Conservation (phyloP, 2,797 vertebrate species). For the Yasuhikotakia modesta region DNA sequence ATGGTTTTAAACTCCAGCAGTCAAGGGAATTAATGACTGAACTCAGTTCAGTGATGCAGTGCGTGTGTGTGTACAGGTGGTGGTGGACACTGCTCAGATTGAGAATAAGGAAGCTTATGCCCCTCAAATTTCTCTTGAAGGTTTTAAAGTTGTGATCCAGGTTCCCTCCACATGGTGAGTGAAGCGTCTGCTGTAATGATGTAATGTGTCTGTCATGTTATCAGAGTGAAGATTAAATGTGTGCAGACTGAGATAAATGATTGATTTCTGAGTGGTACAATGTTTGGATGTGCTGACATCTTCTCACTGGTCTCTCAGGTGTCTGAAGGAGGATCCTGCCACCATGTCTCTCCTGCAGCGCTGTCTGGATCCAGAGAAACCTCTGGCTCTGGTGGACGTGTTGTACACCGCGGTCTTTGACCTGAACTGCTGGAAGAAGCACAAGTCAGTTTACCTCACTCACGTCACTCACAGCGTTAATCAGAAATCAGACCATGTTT, state of each 20-base stretch:
- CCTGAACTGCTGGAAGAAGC: conserved; percentile 91
- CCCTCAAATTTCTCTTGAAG: conserved; percentile 95
- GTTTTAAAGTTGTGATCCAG: conserved; percentile 92
- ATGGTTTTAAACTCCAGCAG: no score
- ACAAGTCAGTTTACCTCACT: conserved; percentile 79
- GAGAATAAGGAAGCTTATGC: conserved; percentile 98
- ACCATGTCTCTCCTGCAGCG: conserved; percentile 98
- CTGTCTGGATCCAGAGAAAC: conserved; percentile 97
- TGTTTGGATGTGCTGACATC: not conserved
- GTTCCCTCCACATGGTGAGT: conserved; percentile 98
- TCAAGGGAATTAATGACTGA: no score
- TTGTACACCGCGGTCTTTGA: conserved; percentile 95
- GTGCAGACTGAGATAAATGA: no score
- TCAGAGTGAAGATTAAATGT: no score
- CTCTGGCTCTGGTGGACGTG: conserved; percentile 92
- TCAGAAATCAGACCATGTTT: not conserved
- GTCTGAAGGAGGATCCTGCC: conserved; percentile 97
- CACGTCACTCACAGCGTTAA: no score
- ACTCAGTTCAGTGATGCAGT: no score
- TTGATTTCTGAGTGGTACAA: no score
- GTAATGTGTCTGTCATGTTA: no score
- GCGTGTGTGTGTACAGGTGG: conserved; percentile 80
- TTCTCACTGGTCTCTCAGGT: conserved; percentile 76
- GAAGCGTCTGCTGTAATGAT: not conserved
- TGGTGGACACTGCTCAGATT: conserved; percentile 97